Conservation (phyloP, 2,888 invertebrate genomes). For the Amphimallon solstitiale region DNA sequence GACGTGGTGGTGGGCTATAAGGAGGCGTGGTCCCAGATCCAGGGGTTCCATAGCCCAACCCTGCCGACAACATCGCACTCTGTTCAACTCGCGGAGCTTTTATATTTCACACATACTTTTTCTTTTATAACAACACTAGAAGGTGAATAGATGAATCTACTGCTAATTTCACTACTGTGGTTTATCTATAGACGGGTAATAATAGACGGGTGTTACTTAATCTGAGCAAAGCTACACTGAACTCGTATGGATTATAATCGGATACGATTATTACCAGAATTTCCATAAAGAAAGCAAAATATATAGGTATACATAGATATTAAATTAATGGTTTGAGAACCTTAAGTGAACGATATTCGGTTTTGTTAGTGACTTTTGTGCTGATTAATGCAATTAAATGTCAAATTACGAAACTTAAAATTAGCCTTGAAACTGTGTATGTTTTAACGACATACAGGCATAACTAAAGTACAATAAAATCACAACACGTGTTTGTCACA, state of each 20-base stretch:
- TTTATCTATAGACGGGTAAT: not conserved
- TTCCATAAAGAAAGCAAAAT: too few relatives aligned
- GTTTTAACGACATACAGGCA: too few relatives aligned
- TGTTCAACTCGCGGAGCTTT: slow-evolving; percentile 33
- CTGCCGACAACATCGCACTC: slow-evolving; percentile 59
- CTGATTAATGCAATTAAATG: too few relatives aligned
- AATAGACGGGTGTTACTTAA: not conserved
- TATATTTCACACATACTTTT: slow-evolving; percentile 32
- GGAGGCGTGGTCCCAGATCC: slow-evolving; percentile 60
- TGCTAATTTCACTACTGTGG: slow-evolving; percentile 9
- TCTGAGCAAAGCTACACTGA: not conserved
- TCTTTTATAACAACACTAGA: slow-evolving; percentile 10
- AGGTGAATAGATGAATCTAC: slow-evolving; percentile 12
- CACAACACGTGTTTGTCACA: slow-evolving; percentile 23
- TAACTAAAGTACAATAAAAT: not conserved
- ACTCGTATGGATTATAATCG: too few relatives aligned
- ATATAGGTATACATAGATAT: too few relatives aligned
- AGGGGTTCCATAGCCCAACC: slow-evolving; percentile 59
- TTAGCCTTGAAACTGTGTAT: too few relatives aligned
- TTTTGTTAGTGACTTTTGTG: too few relatives aligned
- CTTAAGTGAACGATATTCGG: too few relatives aligned
- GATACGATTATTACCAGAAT: too few relatives aligned
- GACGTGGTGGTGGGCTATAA: slow-evolving; percentile 68
- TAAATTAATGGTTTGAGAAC: too few relatives aligned
- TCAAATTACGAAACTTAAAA: too few relatives aligned